Percentiles rank a stretch among this genome's conserved stretches.
Conservation (phyloP, 2,888 invertebrate genomes). For the Ormia ochracea region DNA sequence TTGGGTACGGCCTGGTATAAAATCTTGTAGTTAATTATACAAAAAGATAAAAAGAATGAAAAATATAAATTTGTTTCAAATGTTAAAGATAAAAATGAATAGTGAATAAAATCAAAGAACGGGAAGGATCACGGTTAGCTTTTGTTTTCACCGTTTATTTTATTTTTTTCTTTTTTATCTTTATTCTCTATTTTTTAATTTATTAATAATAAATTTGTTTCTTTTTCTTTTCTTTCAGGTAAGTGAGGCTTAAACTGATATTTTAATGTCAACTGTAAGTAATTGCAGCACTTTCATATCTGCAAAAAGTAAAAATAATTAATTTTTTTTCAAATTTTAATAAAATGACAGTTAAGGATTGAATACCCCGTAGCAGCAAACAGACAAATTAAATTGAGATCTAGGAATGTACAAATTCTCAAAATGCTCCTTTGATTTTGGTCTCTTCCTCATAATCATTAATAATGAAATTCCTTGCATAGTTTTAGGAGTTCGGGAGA, state of each 20-base stretch:
- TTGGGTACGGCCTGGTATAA: slow-evolving; percentile 53
- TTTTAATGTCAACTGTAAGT: neutral
- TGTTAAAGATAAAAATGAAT: neutral
- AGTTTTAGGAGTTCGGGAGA: no score
- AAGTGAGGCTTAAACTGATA: neutral
- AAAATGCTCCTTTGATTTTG: no score
- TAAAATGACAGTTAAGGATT: no score
- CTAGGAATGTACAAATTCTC: no score
- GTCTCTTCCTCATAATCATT: no score
- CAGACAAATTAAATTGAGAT: no score
- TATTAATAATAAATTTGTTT: neutral
- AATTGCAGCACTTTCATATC: no score
- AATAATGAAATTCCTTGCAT: no score
- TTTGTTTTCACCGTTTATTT: neutral
- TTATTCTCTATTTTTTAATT: neutral
- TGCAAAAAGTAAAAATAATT: no score
- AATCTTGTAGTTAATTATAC: slow-evolving; percentile 6
- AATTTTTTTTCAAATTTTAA: no score
- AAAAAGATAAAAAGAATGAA: neutral
- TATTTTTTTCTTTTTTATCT: neutral
- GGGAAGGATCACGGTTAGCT: neutral
- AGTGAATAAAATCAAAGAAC: neutral
- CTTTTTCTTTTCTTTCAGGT: slow-evolving; percentile 23
- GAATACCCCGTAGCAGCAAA: no score
- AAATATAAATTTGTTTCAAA: neutral